A percentile compares a stretch with the other conserved stretches of the same genome.
Conservation (phyloP, 2,888 invertebrate species). For the Drosophila niveifrons region DNA sequence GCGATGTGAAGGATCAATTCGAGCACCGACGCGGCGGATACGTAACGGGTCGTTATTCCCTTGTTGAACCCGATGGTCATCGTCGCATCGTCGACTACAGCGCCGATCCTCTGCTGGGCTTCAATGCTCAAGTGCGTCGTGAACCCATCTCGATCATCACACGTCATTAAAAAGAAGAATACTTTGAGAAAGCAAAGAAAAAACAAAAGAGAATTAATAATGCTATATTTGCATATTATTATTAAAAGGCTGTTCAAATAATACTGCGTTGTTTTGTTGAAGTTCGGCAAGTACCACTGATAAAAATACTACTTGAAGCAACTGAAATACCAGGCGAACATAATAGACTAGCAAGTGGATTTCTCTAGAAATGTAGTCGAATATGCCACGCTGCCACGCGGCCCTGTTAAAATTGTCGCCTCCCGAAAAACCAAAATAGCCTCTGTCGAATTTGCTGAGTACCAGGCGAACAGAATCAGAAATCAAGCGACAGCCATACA, state of each 20-base stretch:
- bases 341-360: no score
- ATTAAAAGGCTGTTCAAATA: conserved; percentile 48
- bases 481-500: no score
- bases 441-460: no score
- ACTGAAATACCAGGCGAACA: no score
- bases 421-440: no score
- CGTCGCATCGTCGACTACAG: conserved; percentile 84
- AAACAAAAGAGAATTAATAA: neutral
- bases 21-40: conserved; percentile 85
- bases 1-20: conserved; percentile 85
- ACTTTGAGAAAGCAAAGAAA: neutral
- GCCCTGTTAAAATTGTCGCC: no score
- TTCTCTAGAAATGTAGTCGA: no score
- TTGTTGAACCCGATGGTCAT: conserved; percentile 84
- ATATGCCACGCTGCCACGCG: no score
- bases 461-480: no score
- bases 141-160: conserved; percentile 68
- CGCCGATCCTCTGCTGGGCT: conserved; percentile 84
- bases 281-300: no score
- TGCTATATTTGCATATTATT: conserved; percentile 6
- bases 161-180: conserved; percentile 38
- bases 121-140: conserved; percentile 84
- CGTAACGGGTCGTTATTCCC: conserved; percentile 84
- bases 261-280: neutral
- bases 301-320: no score